Conservation (phyloP, 1,140 invertebrate species). For the Steinernema khuongi region DNA sequence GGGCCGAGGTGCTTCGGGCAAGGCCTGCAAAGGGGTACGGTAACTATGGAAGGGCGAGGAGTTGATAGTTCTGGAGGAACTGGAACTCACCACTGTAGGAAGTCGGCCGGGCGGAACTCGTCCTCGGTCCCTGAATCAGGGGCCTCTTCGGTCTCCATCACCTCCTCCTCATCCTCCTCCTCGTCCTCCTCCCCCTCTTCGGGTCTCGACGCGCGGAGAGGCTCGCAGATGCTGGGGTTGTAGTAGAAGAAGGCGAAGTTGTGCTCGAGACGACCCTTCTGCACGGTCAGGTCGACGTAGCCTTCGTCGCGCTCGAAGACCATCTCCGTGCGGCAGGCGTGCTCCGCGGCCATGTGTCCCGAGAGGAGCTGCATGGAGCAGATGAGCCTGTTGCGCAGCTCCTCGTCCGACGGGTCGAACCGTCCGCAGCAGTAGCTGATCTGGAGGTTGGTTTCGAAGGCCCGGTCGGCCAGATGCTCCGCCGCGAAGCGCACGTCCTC, state of each 20-base stretch:
- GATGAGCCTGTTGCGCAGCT: conserved; percentile 7
- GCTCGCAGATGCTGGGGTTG: conserved; percentile 42
- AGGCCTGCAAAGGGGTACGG: not conserved
- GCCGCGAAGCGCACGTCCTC: conserved; percentile 40
- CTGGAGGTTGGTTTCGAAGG: conserved; percentile 41
- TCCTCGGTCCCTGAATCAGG: not conserved
- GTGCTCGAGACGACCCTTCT: conserved; percentile 40
- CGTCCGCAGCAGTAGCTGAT: conserved; percentile 33
- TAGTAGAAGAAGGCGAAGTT: conserved; percentile 50
- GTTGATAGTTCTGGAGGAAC: too few relatives aligned
- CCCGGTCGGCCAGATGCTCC: conserved; percentile 18
- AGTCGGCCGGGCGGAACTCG: not conserved
- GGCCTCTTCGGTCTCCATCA: not conserved
- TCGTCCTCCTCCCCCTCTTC: not conserved
- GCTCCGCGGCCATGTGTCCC: not conserved
- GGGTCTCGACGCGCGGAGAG: conserved; percentile 10
- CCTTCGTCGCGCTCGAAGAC: conserved; percentile 22
- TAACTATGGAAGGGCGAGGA: not conserved
- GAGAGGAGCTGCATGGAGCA: conserved; percentile 28
- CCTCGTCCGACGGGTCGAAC: conserved; percentile 18
- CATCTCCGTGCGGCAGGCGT: conserved; percentile 27
- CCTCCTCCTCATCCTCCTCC: not conserved
- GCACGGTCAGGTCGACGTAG: conserved; percentile 44
- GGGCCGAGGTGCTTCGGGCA: not conserved
- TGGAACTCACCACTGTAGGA: not conserved